phyloP scores from a whole-genome alignment of 30 jellyfish, hydroid and myxozoan species.

The Aurelia aurita complex sp. Pacific region DNA sequence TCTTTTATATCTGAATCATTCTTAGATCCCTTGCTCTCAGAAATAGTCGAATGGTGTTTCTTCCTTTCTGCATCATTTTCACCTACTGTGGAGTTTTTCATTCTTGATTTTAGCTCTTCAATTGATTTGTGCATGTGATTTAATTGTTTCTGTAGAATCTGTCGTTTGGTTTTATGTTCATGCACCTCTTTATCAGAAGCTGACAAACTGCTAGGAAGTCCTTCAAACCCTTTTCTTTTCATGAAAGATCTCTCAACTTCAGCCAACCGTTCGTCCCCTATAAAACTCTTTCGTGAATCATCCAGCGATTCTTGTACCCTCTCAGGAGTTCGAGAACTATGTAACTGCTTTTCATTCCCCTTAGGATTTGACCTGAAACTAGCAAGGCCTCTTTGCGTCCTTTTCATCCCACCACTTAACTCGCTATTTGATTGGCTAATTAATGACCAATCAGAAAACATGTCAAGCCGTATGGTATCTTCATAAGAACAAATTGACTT shows the following conservation, averaged over 20 bases:
- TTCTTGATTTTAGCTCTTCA: slow-evolving; percentile 3
- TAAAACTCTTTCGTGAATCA: not conserved
- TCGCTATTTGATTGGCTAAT: not conserved
- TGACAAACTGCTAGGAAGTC: not conserved
- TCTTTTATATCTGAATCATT: not conserved
- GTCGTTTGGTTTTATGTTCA: slow-evolving; percentile 14
- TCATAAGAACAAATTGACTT: not conserved
- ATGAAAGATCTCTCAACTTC: not conserved
- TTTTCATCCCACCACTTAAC: no score
- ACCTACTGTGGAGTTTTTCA: not conserved
- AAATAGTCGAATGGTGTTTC: not conserved
- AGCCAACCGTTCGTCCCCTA: not conserved
- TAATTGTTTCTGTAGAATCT: slow-evolving; percentile 1
- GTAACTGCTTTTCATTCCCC: no score
- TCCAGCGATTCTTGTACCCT: no score
- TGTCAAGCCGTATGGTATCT: not conserved
- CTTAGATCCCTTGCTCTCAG: not conserved
- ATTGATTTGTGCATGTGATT: slow-evolving; percentile 8
- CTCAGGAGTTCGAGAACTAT: no score
- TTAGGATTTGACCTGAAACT: no score
- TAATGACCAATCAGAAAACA: not conserved
- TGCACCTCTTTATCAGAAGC: not conserved
- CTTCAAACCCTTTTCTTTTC: not conserved
- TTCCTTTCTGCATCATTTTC: not conserved
- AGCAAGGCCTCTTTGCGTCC: no score